Conservation (phyloP, 2,888 invertebrate species). For the Lepidocyrtoides sp. region DNA sequence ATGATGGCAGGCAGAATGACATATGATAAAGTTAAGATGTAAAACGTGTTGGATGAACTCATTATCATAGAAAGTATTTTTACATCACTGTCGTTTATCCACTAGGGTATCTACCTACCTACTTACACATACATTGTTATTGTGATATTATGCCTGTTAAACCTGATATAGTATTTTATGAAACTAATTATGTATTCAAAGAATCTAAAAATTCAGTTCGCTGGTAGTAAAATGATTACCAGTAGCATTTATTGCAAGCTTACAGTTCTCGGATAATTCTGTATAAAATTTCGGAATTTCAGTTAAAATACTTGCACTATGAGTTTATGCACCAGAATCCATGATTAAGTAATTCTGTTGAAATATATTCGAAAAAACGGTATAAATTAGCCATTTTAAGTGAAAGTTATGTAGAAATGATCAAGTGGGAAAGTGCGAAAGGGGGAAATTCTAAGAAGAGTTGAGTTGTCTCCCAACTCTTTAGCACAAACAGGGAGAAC, state of each 20-base stretch:
- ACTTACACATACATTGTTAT: too few species aligned
- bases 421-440: conserved; percentile 3
- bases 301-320: too few species aligned
- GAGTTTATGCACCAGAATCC: background rate
- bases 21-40: background rate
- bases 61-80: background rate
- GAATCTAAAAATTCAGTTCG: too few species aligned
- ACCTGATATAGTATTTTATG: too few species aligned
- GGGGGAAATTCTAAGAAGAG: conserved; percentile 27
- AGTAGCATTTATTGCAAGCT: too few species aligned
- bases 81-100: background rate
- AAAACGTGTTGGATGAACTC: background rate
- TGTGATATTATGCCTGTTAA: too few species aligned
- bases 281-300: too few species aligned
- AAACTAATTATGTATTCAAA: too few species aligned
- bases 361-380: background rate
- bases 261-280: too few species aligned
- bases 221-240: too few species aligned
- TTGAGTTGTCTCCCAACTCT: background rate
- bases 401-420: background rate
- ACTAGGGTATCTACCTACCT: background rate
- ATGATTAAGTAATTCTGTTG: background rate
- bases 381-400: background rate
- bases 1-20: background rate
- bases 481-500: background rate